Evolutionary conservation across 2,888 invertebrate genomes (phyloP).

Genomic region (Pegoplata infirma): DNA sequence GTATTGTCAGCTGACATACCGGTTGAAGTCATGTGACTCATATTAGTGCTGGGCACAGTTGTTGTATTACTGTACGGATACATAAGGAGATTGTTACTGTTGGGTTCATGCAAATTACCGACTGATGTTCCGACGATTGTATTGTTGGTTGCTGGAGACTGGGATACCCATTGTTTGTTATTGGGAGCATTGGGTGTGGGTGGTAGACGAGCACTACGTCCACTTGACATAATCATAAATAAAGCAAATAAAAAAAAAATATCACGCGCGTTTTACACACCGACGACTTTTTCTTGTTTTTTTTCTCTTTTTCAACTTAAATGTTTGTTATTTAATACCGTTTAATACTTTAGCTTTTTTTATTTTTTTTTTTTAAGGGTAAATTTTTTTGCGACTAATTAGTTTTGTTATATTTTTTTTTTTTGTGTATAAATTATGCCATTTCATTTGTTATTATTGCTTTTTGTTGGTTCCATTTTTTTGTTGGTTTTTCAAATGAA

Average conservation of each 20-base stretch:
- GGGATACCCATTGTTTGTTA: slow-evolving; percentile 63
- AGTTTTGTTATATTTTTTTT: neutral
- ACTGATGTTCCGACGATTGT: slow-evolving; percentile 45
- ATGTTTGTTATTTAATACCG: neutral
- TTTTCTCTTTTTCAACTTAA: neutral
- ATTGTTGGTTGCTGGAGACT: slow-evolving; percentile 15
- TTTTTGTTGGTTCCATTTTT: slow-evolving; percentile 9
- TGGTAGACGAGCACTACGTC: slow-evolving; percentile 76
- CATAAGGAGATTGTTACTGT: slow-evolving; percentile 57
- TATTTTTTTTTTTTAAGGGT: no score
- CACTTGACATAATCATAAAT: slow-evolving; percentile 74
- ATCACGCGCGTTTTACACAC: slow-evolving; percentile 7
- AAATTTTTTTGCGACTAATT: no score
- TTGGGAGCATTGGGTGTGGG: slow-evolving; percentile 73
- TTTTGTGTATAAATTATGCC: neutral
- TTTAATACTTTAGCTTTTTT: neutral
- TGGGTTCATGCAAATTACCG: slow-evolving; percentile 44
- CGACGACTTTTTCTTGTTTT: neutral
- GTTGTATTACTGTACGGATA: slow-evolving; percentile 50
- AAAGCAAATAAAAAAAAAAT: slow-evolving; percentile 14
- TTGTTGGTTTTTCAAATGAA: neutral
- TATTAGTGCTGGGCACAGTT: slow-evolving; percentile 24
- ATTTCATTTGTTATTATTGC: slow-evolving; percentile 1
- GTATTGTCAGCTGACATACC: slow-evolving; percentile 54
- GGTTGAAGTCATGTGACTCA: slow-evolving; percentile 45